These are phyloP conservation scores for Dioctria linearis DNA, from an alignment of 2,888 invertebrate genomes.

Conservation along the genomic window DNA sequence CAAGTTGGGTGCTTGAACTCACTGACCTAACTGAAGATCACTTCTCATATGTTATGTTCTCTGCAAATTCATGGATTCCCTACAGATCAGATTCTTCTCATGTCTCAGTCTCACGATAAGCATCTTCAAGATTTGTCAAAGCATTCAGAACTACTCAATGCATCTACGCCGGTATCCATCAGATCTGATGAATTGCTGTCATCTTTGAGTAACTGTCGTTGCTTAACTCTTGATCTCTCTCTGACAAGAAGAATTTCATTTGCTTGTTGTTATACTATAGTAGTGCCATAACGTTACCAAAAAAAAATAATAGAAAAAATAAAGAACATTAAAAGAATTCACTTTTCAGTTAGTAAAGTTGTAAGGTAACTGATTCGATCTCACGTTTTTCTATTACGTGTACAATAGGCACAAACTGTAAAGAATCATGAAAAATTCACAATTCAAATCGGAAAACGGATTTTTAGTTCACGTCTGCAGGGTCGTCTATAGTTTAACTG, in stretches of 20 bases:
- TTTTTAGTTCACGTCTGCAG: too few species aligned
- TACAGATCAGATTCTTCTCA: neutral
- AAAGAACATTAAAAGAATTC: too few species aligned
- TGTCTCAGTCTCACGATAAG: slow-evolving; percentile 33
- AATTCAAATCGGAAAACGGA: neutral
- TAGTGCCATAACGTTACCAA: neutral
- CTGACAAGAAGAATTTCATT: slow-evolving; percentile 32
- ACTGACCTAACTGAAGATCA: slow-evolving; percentile 37
- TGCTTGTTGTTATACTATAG: neutral
- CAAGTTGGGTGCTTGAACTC: slow-evolving; percentile 47
- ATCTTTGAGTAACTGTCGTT: slow-evolving; percentile 45
- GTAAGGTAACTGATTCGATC: neutral
- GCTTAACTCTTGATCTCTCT: slow-evolving; percentile 32
- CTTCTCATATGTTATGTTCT: neutral
- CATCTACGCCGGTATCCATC: slow-evolving; percentile 38
- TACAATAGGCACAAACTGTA: neutral
- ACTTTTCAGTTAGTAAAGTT: neutral
- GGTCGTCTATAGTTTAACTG: too few species aligned
- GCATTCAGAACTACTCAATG: slow-evolving; percentile 28
- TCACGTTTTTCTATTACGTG: neutral
- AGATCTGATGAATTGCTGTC: slow-evolving; percentile 47
- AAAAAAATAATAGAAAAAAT: too few species aligned
- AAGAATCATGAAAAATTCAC: neutral
- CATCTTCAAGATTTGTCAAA: slow-evolving; percentile 42
- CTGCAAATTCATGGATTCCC: slow-evolving; percentile 1